Conservation (phyloP, 2,113 vertebrate species). For the Malurus elegans region DNA sequence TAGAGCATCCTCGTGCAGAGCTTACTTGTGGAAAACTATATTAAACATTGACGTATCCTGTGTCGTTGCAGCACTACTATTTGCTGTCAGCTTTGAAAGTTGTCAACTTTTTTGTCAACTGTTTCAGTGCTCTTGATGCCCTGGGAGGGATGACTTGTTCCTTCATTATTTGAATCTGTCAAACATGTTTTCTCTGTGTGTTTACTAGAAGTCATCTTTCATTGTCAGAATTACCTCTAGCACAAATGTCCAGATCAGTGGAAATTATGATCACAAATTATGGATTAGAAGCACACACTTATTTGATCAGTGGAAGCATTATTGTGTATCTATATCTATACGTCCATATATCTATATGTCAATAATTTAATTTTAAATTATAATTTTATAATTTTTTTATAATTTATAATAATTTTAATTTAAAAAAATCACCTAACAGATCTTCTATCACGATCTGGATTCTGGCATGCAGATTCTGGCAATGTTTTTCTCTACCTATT, state of each 20-base stretch:
- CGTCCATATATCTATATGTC: too few relatives aligned
- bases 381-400: too few relatives aligned
- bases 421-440: accelerated
- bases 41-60: neutral
- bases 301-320: neutral
- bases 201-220: neutral
- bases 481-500: neutral
- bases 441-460: neutral
- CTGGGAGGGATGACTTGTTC: neutral
- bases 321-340: neutral
- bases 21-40: neutral
- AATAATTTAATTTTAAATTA: too few relatives aligned
- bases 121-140: neutral
- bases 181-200: neutral
- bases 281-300: neutral
- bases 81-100: neutral
- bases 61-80: neutral
- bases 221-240: neutral
- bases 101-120: neutral
- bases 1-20: neutral
- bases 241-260: neutral
- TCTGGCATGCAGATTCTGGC: neutral
- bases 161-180: neutral
- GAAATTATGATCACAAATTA: neutral
- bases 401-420: too few relatives aligned